phyloP scores from a whole-genome alignment of 92 coral and sea anemone genomes.

The Parazoanthus swiftii region DNA sequence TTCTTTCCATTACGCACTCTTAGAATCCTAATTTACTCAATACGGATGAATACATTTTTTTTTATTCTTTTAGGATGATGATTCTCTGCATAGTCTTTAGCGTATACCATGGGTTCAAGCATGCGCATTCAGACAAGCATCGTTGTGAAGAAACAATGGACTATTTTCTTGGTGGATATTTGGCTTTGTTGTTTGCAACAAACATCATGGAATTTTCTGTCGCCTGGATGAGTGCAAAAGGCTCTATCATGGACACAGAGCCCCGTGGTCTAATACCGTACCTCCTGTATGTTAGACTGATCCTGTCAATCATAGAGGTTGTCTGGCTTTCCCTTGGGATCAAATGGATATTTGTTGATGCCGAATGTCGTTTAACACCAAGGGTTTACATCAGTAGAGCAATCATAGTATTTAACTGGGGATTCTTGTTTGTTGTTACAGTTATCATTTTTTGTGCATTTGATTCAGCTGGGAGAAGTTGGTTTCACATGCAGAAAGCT shows the following conservation, averaged over 20 bases:
- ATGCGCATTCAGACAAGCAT: constrained; percentile 48
- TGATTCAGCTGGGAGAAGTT: constrained; percentile 90
- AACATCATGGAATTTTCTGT: constrained; percentile 88
- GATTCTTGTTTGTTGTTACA: constrained; percentile 79
- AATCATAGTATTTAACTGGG: constrained; percentile 91
- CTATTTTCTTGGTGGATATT: constrained; percentile 91
- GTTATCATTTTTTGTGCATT: constrained; percentile 79
- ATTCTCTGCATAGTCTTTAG: constrained; percentile 70
- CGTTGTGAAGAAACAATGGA: constrained; percentile 91
- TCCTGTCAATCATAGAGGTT: constrained; percentile 75
- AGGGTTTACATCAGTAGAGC: constrained; percentile 80
- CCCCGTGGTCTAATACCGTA: constrained; percentile 88
- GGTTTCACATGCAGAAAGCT: constrained; percentile 85
- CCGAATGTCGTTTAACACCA: constrained; percentile 55
- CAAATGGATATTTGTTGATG: constrained; percentile 93
- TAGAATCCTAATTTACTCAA: too few relatives aligned
- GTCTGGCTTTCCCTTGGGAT: constrained; percentile 93
- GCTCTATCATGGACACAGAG: constrained; percentile 92
- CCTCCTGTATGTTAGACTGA: constrained; percentile 81
- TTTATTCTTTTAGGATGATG: constrained; percentile 67
- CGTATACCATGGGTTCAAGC: constrained; percentile 79
- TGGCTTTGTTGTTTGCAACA: constrained; percentile 92
- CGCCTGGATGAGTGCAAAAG: constrained; percentile 96
- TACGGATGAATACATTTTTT: neutral
- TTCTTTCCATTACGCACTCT: too few relatives aligned